phyloP scores from a whole-genome alignment of 2,888 invertebrate genomes.

The Arctia plantaginis region DNA sequence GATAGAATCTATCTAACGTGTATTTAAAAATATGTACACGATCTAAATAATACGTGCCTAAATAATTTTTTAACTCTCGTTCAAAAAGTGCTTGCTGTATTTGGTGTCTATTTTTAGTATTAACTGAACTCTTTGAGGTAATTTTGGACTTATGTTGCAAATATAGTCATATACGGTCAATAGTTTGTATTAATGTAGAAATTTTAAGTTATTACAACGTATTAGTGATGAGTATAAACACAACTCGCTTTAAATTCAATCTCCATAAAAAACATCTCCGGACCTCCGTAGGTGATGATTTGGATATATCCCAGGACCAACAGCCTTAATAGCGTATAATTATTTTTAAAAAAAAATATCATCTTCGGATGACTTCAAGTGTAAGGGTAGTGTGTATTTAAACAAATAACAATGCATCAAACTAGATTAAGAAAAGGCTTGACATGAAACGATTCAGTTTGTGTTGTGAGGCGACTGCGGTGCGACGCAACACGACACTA shows the following conservation, averaged over 20 bases:
- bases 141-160: too few species aligned
- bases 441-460: conserved; percentile 1
- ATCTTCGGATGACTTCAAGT: background rate
- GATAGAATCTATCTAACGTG: too few species aligned
- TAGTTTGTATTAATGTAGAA: background rate
- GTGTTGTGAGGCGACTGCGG: background rate
- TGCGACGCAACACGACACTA: conserved; percentile 12
- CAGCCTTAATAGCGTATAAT: background rate
- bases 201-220: background rate
- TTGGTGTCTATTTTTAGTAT: too few species aligned
- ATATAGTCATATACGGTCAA: too few species aligned
- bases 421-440: background rate
- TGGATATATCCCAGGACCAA: background rate
- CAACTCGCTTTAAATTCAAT: background rate
- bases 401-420: background rate
- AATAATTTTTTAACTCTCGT: too few species aligned
- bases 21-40: too few species aligned
- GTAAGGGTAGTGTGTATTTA: too few species aligned
- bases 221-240: background rate
- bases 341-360: background rate
- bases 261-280: background rate
- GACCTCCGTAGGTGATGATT: background rate
- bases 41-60: too few species aligned
- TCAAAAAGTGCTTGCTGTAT: too few species aligned
- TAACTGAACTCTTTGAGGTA: too few species aligned